Base-by-base conservation (phyloP, 2,797 vertebrate species). In the Sparidentex hasta region DNA sequence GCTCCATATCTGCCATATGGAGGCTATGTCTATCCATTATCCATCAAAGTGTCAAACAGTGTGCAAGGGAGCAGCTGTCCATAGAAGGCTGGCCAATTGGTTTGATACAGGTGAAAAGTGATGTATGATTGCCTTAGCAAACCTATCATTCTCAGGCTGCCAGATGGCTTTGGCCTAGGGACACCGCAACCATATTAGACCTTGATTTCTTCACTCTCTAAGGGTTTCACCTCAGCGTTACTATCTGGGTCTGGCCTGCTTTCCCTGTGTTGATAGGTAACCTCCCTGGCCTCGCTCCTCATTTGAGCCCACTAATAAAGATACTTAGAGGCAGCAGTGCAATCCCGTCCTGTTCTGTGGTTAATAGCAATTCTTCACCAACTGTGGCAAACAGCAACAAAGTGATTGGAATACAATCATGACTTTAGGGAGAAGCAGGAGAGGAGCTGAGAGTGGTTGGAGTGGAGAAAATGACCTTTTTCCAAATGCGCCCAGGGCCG, bases 31-130 rank as follows among this genome's bases (percentile, higher is more conserved):
- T 80, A 85, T 91, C 88, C 78, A 90, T 92, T 92, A 94, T 92
- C 90, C 90, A 92, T 93, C 94, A 92, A 90, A 78, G 75, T 93
- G 91, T 94, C 93, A 91, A 85, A 83, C 63, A 65, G 61, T 71
- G 87, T 83, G 84, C 82, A 74, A 87, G 87, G 86, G 90, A 93
- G 94, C 92, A 93, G 90, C 92, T 94, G 93, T 89, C 89, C 88
- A 88, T 87, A 83, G 90, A 92, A 92, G 91, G 87, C 82, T 84
- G 83, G 88, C 85, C 94, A 90, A 92, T 93, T 93, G 92, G 86
- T 93, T 90, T 91, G 90, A 92, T 90, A 90, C 89, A 93, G 89
- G 91, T 92, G 92, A 94, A 92, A 92, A 93, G 90, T 93, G 89
- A 93, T 91, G 85, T 92, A 92, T 92, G 91, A 94, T 93, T 92